Base-by-base conservation (phyloP, 1,140 invertebrate genomes). In the Diorhabda sublineata region DNA sequence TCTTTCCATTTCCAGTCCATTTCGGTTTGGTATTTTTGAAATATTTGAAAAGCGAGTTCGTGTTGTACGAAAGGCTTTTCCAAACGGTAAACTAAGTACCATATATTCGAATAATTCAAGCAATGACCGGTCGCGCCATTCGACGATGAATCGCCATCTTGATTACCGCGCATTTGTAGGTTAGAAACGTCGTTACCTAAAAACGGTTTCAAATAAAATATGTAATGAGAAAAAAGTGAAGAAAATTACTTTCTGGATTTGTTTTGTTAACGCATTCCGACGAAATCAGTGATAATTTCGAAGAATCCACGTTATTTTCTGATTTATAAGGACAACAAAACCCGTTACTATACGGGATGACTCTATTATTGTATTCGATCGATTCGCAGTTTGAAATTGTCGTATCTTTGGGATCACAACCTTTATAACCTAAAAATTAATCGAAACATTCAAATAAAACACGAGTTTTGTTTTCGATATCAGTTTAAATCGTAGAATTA, bases 71-170 rank as follows among this genome's bases (percentile, higher is more conserved):
- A 64, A 2, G 84, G 83, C 58, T 81, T 76, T 2, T 75, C 74
- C 8, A 85, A 62, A 56, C 76, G 73, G 67, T 84, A 84, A 26
- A 83, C 81, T 0, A 79, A 80, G 69, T 84, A 84, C 84, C 84
- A 85, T 68, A 84, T 70, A 66, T 85, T 80, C 58, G 83, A 84
- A 74, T 84, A 85, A 58, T 81, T 78, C 47, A 85, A 75, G 74
- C 84, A 85, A 71, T 85, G 84, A 3, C 84, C 78, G 68, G 83
- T 85, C 59, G 85, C 82, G 59, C 82, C 79, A 75, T 84, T 84
- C 42, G 78, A 78, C 2, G 74, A 71, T 1, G 79, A 76, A 73
- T 26, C 26, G 69, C 82, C 84, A 68, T 82, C 81, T 74, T 85
- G 84, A 41, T 83, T 83, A 7, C 84, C 84, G 42, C 83, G 73